phyloP scores from a whole-genome alignment of 53 echinoderm and acorn worm genomes.

The Echinometra lucunter region DNA sequence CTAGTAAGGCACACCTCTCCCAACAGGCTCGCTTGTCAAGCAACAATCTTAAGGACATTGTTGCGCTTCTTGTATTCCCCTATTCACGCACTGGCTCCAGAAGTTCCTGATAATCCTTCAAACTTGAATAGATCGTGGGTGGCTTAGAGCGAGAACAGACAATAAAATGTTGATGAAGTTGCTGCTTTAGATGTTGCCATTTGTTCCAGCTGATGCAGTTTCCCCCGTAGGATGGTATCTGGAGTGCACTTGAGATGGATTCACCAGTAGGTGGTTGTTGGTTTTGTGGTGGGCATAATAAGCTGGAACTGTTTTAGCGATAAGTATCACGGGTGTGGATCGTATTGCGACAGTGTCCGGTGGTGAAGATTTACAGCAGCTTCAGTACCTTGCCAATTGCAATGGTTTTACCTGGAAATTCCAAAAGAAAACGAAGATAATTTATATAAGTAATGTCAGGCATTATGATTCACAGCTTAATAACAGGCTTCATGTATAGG shows the following conservation, averaged over 20 bases:
- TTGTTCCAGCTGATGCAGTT: background rate
- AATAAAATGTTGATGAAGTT: background rate
- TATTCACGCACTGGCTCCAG: background rate
- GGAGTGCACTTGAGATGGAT: slow-evolving; percentile 22
- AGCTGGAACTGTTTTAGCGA: slow-evolving; percentile 10
- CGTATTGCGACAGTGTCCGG: slow-evolving; percentile 32
- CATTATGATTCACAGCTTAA: background rate
- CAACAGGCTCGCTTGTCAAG: slow-evolving; percentile 17
- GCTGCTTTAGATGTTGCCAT: background rate
- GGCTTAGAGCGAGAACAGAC: background rate
- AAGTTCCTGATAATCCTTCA: background rate
- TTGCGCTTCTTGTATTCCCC: background rate
- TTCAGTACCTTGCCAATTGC: slow-evolving; percentile 96
- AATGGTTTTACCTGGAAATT: slow-evolving; percentile 87
- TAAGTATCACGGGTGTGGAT: slow-evolving; percentile 8
- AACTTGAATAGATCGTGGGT: background rate
- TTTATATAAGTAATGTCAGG: background rate
- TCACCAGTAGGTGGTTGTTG: background rate
- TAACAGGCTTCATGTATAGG: background rate
- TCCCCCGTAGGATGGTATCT: background rate
- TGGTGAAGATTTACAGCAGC: slow-evolving; percentile 71
- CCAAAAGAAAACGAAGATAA: slow-evolving; percentile 17
- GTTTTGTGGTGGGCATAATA: slow-evolving; percentile 2
- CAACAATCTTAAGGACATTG: background rate
- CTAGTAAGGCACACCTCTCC: slow-evolving; percentile 49